phyloP scores from a whole-genome alignment of 2,113 vertebrate genomes.

The Daboia siamensis region DNA sequence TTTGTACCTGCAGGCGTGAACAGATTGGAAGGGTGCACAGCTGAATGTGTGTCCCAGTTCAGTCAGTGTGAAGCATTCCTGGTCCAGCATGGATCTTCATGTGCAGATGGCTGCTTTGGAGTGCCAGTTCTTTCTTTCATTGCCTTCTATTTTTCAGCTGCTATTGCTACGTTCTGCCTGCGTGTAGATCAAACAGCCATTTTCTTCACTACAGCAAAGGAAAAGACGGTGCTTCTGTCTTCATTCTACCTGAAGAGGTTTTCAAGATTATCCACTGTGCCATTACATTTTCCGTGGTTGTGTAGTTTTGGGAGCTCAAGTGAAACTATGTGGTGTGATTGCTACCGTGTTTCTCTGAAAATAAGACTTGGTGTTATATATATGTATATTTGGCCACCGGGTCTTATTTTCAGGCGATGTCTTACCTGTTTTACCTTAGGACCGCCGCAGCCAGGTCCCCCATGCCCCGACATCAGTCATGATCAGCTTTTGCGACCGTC shows the following conservation, averaged over 20 bases:
- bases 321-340: not conserved
- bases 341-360: not conserved
- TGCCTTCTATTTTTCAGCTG: not conserved
- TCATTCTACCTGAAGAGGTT: not conserved
- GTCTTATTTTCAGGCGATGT: no score
- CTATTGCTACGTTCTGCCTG: not conserved
- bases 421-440: no score
- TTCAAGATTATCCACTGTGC: not conserved
- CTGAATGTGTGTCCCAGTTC: not conserved
- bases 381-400: no score
- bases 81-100: not conserved
- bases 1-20: not conserved
- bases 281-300: not conserved
- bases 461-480: no score
- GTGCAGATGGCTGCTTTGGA: not conserved
- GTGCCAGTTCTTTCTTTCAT: not conserved
- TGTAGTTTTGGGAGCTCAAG: not conserved
- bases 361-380: no score
- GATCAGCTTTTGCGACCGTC: no score
- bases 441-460: no score
- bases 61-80: no score
- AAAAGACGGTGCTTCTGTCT: not conserved
- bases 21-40: not conserved
- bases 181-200: not conserved
- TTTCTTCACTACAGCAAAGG: not conserved